These are phyloP conservation scores for Ectemnius continuus DNA, from an alignment of 2,888 invertebrate species.

Conservation along the genomic window DNA sequence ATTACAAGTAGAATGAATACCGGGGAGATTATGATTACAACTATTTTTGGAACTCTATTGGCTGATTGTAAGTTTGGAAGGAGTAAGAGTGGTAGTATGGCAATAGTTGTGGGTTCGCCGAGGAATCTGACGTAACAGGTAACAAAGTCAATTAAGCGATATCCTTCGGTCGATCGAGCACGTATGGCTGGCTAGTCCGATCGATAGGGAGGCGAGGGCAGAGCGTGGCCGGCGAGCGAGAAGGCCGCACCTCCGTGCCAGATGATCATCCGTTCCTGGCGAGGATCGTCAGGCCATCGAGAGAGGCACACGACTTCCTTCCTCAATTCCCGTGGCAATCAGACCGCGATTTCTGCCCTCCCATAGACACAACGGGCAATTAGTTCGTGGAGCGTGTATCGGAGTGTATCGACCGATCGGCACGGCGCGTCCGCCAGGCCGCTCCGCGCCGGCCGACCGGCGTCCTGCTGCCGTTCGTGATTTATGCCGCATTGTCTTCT, in stretches of 20 bases:
- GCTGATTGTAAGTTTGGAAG: neutral
- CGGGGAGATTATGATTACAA: neutral
- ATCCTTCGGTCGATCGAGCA: conserved; percentile 40
- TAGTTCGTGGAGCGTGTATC: conserved; percentile 68
- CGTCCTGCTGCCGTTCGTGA: conserved; percentile 65
- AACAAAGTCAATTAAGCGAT: conserved; percentile 48
- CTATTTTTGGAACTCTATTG: neutral
- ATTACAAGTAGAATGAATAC: neutral
- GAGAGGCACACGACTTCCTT: conserved; percentile 62
- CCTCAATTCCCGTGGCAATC: conserved; percentile 65
- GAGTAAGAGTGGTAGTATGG: neutral
- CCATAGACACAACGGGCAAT: conserved; percentile 66
- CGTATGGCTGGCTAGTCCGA: conserved; percentile 40
- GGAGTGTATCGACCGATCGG: conserved; percentile 69
- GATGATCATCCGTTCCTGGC: conserved; percentile 53
- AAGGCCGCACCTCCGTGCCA: conserved; percentile 54
- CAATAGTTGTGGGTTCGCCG: neutral
- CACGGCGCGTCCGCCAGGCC: conserved; percentile 37
- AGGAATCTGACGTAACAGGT: conserved; percentile 30
- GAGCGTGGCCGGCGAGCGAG: conserved; percentile 22
- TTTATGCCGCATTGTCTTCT: conserved; percentile 67
- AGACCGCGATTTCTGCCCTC: conserved; percentile 62
- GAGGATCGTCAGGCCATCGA: conserved; percentile 39
- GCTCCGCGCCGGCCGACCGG: conserved; percentile 24
- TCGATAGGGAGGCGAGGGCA: conserved; percentile 43